Evolutionary conservation across 2,113 vertebrate species (phyloP).

Genomic region (Centropus bengalensis): DNA sequence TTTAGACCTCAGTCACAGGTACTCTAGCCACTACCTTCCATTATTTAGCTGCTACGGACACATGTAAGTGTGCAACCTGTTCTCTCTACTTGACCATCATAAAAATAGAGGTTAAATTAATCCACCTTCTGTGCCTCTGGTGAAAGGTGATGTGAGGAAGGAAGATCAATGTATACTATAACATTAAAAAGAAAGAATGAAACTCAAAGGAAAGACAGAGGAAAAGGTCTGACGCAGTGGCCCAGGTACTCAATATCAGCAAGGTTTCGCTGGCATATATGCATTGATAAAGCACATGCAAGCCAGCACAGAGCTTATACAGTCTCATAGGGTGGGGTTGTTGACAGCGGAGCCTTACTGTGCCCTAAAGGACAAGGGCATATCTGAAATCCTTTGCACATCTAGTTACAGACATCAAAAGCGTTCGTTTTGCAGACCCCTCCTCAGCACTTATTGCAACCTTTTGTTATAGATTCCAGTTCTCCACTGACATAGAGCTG

Average conservation of each 20-base stretch:
- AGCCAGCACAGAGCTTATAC: neutral
- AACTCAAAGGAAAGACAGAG: rapidly evolving
- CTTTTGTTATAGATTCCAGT: neutral
- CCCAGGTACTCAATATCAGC: neutral
- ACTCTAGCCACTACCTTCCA: neutral
- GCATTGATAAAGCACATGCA: too few relatives aligned
- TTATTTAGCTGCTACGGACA: neutral
- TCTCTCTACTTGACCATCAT: neutral
- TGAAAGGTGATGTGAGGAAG: neutral
- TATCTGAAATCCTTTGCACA: neutral
- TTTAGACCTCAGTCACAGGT: neutral
- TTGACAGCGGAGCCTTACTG: neutral
- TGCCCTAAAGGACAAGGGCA: neutral
- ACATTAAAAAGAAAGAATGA: neutral
- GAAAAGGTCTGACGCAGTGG: neutral
- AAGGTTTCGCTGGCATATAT: neutral
- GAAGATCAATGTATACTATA: neutral
- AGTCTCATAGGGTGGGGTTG: rapidly evolving
- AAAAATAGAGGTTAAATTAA: neutral
- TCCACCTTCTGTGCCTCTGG: neutral
- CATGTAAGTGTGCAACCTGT: neutral
- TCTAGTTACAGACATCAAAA: neutral
- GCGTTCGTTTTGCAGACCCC: neutral
- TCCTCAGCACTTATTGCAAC: neutral
- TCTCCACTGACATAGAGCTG: rapidly evolving